Percentiles rank a stretch among this genome's conserved stretches.
Conservation (phyloP, 2,113 vertebrate genomes). For the Pomatorhinus ruficollis region DNA sequence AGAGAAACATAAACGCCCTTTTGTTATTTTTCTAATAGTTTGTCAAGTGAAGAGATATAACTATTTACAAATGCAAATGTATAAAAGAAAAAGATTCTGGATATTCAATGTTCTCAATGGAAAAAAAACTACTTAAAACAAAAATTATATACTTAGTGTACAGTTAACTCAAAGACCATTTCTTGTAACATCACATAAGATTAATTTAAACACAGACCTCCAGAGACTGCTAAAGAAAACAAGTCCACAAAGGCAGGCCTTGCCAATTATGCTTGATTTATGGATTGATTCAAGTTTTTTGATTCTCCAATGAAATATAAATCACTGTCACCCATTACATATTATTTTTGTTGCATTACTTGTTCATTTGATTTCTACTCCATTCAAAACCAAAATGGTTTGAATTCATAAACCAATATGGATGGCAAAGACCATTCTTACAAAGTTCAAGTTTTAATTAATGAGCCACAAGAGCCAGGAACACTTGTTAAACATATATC, state of each 20-base stretch:
- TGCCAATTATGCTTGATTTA: not conserved
- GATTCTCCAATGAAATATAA: not conserved
- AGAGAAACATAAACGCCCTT: not conserved
- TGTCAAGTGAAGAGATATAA: not conserved
- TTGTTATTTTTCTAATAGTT: not conserved
- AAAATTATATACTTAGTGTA: not conserved
- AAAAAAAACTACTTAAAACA: not conserved
- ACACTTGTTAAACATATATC: slow-evolving; percentile 11
- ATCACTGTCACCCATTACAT: not conserved
- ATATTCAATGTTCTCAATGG: not conserved
- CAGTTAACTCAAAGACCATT: not conserved
- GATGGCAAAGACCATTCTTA: not conserved
- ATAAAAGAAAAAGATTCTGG: not conserved
- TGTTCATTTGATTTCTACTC: not conserved
- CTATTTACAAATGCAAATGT: not conserved
- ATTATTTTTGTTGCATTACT: not conserved
- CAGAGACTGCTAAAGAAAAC: not conserved
- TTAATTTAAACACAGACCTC: not conserved
- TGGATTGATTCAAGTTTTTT: not conserved
- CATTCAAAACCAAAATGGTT: not conserved
- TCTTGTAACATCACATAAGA: not conserved
- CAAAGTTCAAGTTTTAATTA: slow-evolving; percentile 28
- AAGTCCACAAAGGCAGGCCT: not conserved
- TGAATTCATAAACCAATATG: not conserved
- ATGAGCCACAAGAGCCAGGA: not conserved